Base-by-base conservation (phyloP, 2,888 invertebrate genomes). In the Monochamus alternatus region DNA sequence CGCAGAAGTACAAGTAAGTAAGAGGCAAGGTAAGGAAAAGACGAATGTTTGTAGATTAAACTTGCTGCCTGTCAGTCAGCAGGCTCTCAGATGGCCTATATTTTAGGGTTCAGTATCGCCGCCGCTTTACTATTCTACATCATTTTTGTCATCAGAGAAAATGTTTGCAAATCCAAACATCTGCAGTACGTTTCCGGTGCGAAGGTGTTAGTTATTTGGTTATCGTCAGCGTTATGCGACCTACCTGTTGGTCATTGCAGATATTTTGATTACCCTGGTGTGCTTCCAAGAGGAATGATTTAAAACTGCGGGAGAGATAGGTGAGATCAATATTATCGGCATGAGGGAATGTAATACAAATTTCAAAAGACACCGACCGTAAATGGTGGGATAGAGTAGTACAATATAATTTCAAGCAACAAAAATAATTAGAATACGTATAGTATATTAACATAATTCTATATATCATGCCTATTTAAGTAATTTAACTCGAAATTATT, bases 171-270 rank as follows among this genome's bases (percentile, higher is more conserved):
- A 65, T 91, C 94, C 0, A 94, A 95, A 83, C 91, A 94, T 66
- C 88, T 95, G 44, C 95, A 95, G 85, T 91, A 93, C 79, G 93
- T 95, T 0, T 93, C 95, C 2, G 95, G 95, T 0, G 91, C 94
- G 0, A 91, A 92, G 75, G 91, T 93, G 0, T 86, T 89, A 0
- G 91, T 93, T 5, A 93, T 93, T 89, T 96, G 96, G 96, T 83
- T 91, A 3, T 91, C 93, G 0, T 92, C 93, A 0, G 92, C 93
- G 12, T 65, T 94, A 0, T 95, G 93, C 89, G 94, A 92, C 92
- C 87, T 94, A 92, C 87, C 81, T 93, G 3, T 74, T 93, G 12
- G 91, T 93, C 2, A 88, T 91, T 44, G 60, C 92, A 30, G 89
- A 91, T 4, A 87, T 94, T 1, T 85, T 94, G 12, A 83, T 93